Base-by-base conservation (phyloP, 2,888 invertebrate species). In the Sipha maydis region DNA sequence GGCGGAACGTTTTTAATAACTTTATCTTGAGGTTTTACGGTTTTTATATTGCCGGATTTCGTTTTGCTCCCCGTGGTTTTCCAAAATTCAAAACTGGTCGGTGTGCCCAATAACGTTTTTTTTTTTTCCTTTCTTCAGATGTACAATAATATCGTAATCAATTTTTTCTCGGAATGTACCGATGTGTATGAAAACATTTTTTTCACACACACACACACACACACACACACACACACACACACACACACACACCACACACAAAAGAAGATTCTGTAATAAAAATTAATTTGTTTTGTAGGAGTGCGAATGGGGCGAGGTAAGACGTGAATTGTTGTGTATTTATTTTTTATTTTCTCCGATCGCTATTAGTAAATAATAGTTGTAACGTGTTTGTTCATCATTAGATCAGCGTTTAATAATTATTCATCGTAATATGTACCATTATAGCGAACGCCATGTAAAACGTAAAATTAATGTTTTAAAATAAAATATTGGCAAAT, bases 11-110 rank as follows among this genome's bases (percentile, higher is more conserved):
- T 73, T 86, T 80, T 86, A 86, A 86, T 86, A 86, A 80, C 86
- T 86, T 86, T 80, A 86, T 86, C 71, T 69, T 31, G 86, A 73
- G 73, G 75, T 86, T 86, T 86, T 86, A 86, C 61, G 38, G 80
- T 73, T 56, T 73, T 86, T 79, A 71, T 86, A 86, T 86, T 80
- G 75, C 86, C 80, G 73, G 86, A 73, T 80, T 86, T 86, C 80
- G 73, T 86, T 86, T 80, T 80, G 80, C 80, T 73, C 86, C 86
- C 86, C 80, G 86, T 56, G 86, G 86, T 86, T 86, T 79, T 86
- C 41, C 80, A 80, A 86, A 86, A 86, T 86, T 80, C 79, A 73
- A 86, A 86, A 86, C 79, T 79, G 80, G 79, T 80, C 79, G 48
- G 28, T 71, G 61, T 38, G 56, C 61, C 21, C 83, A 56, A 85